Percentiles rank a stretch among this genome's conserved stretches.
These are phyloP conservation scores for Calameuta filiformis DNA, from an alignment of 2,888 invertebrate genomes.

Conservation along the genomic window DNA sequence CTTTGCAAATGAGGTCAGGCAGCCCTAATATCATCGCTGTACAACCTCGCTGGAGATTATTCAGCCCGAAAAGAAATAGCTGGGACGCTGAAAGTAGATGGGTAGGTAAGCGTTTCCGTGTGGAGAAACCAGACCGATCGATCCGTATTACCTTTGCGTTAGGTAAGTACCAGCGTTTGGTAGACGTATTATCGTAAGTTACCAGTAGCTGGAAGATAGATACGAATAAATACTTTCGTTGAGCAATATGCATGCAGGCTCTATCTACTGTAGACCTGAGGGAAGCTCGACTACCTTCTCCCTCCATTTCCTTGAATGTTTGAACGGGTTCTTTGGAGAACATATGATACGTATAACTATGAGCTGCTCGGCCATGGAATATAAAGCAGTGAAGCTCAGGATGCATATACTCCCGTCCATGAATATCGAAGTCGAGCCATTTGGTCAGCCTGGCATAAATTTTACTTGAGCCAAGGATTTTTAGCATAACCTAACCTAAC, in stretches of 20 bases:
- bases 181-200: neutral
- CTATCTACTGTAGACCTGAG: neutral
- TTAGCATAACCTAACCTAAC: neutral
- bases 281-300: neutral
- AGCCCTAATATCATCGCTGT: neutral
- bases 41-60: neutral
- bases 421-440: slow-evolving; percentile 1
- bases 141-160: neutral
- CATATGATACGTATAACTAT: neutral
- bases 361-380: neutral
- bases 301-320: neutral
- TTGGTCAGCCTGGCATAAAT: neutral
- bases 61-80: neutral
- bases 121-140: neutral
- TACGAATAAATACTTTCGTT: neutral
- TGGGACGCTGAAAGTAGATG: neutral
- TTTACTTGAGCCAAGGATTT: neutral
- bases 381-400: slow-evolving; percentile 1
- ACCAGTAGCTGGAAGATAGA: neutral
- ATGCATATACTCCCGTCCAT: neutral
- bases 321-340: neutral
- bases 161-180: neutral
- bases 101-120: neutral
- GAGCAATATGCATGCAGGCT: neutral
- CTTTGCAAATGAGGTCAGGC: neutral